These are phyloP conservation scores for Ptilorrhoa leucosticta DNA, from an alignment of 2,113 vertebrate genomes.

Conservation along the genomic window DNA sequence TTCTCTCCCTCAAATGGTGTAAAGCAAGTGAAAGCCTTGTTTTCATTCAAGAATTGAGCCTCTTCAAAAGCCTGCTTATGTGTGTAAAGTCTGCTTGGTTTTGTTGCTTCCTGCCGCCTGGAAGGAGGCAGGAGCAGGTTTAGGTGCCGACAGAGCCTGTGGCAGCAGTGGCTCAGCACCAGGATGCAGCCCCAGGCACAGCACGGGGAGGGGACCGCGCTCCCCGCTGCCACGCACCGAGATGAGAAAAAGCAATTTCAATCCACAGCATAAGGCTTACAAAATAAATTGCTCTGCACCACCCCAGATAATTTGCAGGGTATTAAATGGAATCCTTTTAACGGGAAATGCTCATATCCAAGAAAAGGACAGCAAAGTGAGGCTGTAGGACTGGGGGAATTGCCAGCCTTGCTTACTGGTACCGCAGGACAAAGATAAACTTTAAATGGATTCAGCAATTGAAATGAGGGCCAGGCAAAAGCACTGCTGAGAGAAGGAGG, in stretches of 20 bases:
- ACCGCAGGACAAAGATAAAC: conserved; percentile 3
- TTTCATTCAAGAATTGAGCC: neutral
- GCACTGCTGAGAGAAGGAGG: neutral
- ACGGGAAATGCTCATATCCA: neutral
- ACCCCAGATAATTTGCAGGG: conserved; percentile 52
- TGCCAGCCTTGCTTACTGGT: neutral
- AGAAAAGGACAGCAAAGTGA: neutral
- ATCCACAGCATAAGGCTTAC: conserved; percentile 7
- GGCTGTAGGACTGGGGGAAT: neutral
- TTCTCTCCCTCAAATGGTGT: neutral
- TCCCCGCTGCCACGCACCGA: accelerated
- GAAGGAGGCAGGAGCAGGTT: neutral
- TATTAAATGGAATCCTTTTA: conserved; percentile 61
- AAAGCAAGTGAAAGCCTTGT: neutral
- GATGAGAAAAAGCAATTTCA: conserved; percentile 56
- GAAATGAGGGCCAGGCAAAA: neutral
- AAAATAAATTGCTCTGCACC: conserved; percentile 57
- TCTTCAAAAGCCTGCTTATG: neutral
- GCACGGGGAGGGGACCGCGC: neutral
- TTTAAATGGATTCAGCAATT: neutral
- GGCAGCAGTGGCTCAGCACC: neutral
- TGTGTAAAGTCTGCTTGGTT: neutral
- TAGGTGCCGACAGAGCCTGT: neutral
- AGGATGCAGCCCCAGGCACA: neutral
- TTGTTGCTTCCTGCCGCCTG: neutral